Base-by-base conservation (phyloP, 2,113 vertebrate genomes). In the Aegithalos caudatus region DNA sequence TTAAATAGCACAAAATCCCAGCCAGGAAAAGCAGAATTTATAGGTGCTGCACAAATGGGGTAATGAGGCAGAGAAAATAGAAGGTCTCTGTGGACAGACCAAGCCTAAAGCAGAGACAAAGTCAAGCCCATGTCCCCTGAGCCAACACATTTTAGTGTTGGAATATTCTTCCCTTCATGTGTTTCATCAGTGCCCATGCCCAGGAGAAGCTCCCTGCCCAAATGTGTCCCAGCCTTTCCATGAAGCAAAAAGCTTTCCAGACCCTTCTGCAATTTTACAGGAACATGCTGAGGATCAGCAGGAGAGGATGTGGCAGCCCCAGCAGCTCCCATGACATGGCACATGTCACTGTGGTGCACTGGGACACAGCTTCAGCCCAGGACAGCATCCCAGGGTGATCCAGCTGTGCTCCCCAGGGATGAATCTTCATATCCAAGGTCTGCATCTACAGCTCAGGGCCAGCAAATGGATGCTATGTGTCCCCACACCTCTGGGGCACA, bases 281-380 rank as follows among this genome's bases (percentile, higher is more conserved):
- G 7, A 61, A 12, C n/a, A 7, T 2, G 12, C 25, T 1, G 2
- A 20, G 67, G 38, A 9, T 14, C 38, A 47, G 71, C 7, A 7
- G 9, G 28, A 48, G 28, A 54, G 81, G 37, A 8, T 0, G 0
- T 1, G 40, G 70, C 65, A 73, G 81, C 31, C 56, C 69, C 71
- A 19, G 56, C n/a, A 50, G 62, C 79, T 74, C n/a, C 56, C 50
- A 6, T 2, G 12, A 5, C 56, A 23, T 0, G 0, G 22, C 4
- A 7, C 9, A 0, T 1, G 3, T 21, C 72, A 2, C 54, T 6
- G 58, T 0, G 0, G 22, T 5, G 17, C 2, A 1, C 17, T 12
- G 38, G 10, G 27, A 19, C 35, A 48, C 14, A 27, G 18, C 40
- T 18, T 17, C 1, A n/a, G n/a, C 40, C 47, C 57, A 3, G 5